Evolutionary conservation across 2,888 invertebrate species (phyloP).

Genomic region (Alloscopus bannaensis): DNA sequence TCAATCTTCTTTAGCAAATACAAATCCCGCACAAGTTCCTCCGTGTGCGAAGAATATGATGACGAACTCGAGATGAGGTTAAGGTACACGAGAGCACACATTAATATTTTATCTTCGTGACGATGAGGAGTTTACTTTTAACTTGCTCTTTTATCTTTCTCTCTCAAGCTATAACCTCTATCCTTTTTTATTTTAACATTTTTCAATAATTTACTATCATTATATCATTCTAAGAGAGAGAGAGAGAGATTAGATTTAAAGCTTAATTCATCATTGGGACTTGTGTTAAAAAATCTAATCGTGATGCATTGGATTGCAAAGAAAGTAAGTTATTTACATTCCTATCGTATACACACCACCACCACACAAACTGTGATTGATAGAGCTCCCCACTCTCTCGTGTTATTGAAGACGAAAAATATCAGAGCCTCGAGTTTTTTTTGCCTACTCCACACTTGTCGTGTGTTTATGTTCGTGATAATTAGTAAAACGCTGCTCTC

Average conservation of each 20-base stretch:
- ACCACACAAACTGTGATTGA: constrained; percentile 15
- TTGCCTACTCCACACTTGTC: constrained; percentile 18
- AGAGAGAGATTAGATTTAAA: not conserved
- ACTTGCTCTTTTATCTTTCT: constrained; percentile 10
- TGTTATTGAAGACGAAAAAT: not conserved
- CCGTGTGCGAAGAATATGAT: constrained; percentile 28
- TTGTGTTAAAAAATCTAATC: not conserved
- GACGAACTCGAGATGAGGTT: constrained; percentile 16
- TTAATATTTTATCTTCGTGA: constrained; percentile 41
- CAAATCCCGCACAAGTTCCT: constrained; percentile 36
- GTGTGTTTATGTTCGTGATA: constrained; percentile 51
- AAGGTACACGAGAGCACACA: constrained; percentile 26
- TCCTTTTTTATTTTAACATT: constrained; percentile 1
- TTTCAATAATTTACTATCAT: constrained; percentile 22
- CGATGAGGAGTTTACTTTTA: constrained; percentile 34
- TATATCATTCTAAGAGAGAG: constrained; percentile 11
- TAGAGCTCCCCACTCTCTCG: constrained; percentile 9
- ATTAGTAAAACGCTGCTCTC: constrained; percentile 44
- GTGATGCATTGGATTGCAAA: not conserved
- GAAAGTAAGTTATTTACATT: constrained; percentile 25
- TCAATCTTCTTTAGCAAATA: constrained; percentile 22
- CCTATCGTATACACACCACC: not conserved
- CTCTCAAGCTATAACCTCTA: constrained; percentile 1
- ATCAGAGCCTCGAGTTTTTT: constrained; percentile 8
- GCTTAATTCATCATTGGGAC: constrained; percentile 11